Evolutionary conservation across 1,140 invertebrate genomes (phyloP).

Genomic region (Caenorhabditis tropicalis): DNA sequence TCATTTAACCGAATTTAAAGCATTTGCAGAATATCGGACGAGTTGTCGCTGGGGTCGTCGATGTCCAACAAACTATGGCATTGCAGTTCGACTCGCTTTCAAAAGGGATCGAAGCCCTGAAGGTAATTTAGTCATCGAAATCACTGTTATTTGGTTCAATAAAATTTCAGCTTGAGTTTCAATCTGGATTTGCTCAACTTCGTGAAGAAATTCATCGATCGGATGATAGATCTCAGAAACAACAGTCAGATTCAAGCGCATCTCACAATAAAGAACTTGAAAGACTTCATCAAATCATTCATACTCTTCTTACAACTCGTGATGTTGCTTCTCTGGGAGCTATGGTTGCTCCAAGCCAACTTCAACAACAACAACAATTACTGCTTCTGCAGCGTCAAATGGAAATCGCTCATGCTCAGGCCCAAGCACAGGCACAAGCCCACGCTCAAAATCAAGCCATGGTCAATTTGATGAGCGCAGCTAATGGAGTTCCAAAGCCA

Average conservation of each 20-base stretch:
- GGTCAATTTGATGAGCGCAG: not conserved
- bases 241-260: not conserved
- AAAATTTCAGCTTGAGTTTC: not conserved
- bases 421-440: not conserved
- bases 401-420: not conserved
- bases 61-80: not conserved
- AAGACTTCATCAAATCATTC: constrained; percentile 41
- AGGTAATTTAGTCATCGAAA: not conserved
- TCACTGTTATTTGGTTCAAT: not conserved
- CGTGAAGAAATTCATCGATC: not conserved
- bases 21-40: constrained; percentile 3
- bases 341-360: not conserved
- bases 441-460: not conserved
- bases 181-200: not conserved
- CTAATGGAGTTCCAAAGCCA: not conserved
- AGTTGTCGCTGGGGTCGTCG: constrained; percentile 8
- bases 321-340: not conserved
- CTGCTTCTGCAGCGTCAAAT: constrained; percentile 11
- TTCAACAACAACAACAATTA: not conserved
- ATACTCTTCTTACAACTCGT: constrained; percentile 31
- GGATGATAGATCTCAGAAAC: constrained; percentile 4
- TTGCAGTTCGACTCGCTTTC: constrained; percentile 14
- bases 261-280: constrained; percentile 25
- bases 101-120: not conserved
- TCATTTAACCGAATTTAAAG: not conserved